A percentile compares a stretch with the other conserved stretches of the same genome.
These are phyloP conservation scores for Spea bombifrons DNA, from an alignment of 2,113 vertebrate genomes.

Conservation along the genomic window DNA sequence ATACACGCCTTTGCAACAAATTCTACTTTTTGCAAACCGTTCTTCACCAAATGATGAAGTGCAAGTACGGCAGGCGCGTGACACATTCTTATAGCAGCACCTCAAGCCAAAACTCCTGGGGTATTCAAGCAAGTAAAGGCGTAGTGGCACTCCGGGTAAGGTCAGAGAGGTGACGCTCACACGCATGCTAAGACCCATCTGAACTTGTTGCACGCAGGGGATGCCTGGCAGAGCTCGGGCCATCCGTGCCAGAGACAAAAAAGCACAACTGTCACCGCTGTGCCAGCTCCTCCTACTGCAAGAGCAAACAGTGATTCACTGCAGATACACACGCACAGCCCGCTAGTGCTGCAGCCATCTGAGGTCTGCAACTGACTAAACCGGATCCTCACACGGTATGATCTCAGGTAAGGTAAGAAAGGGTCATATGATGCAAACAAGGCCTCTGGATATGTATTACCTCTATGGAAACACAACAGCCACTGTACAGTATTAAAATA, in stretches of 20 bases:
- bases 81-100: constrained; percentile 3
- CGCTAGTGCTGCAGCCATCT: constrained; percentile 28
- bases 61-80: background rate
- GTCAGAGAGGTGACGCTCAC: constrained; percentile 22
- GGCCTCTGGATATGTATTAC: constrained; percentile 37
- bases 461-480: constrained; percentile 25
- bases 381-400: constrained; percentile 28
- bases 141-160: constrained; percentile 15
- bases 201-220: constrained; percentile 17
- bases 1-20: too few relatives aligned
- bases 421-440: constrained; percentile 42
- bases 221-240: constrained; percentile 28
- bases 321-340: constrained; percentile 36
- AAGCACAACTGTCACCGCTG: constrained; percentile 37
- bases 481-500: background rate
- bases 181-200: constrained; percentile 35
- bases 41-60: background rate
- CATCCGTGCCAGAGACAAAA: constrained; percentile 31
- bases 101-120: constrained; percentile 37
- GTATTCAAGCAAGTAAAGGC: constrained; percentile 49
- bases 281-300: constrained; percentile 33
- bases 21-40: too few relatives aligned
- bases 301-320: constrained; percentile 46
- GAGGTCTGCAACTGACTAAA: constrained; percentile 36
- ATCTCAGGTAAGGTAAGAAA: constrained; percentile 24